A percentile compares a stretch with the other conserved stretches of the same genome.
phyloP scores from a whole-genome alignment of 2,113 vertebrate species.

The Microcebus tavaratra region DNA sequence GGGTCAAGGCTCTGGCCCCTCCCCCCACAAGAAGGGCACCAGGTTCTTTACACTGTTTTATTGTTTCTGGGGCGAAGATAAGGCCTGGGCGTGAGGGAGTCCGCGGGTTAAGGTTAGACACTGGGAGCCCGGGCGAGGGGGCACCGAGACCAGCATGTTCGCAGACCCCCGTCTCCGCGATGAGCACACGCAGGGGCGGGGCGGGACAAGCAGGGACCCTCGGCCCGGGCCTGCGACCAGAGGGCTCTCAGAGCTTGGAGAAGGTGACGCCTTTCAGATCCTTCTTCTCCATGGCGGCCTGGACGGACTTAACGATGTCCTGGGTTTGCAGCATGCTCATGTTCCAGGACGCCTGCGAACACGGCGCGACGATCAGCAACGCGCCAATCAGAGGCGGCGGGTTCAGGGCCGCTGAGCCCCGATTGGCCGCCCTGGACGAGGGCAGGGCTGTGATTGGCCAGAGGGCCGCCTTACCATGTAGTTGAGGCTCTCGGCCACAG shows the following conservation, averaged over 20 bases:
- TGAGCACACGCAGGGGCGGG: background rate
- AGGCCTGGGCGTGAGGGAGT: background rate
- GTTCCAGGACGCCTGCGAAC: conserved; percentile 89
- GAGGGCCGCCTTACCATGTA: conserved; percentile 80
- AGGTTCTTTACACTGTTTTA: conserved; percentile 35
- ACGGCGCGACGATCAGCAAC: background rate
- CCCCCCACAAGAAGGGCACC: background rate
- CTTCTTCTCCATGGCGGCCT: conserved; percentile 91
- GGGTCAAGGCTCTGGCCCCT: background rate
- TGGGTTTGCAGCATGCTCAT: conserved; percentile 95
- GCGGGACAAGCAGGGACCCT: rapidly evolving
- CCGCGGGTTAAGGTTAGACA: background rate
- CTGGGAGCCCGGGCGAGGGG: background rate
- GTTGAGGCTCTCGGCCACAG: conserved; percentile 86
- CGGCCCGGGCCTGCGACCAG: rapidly evolving
- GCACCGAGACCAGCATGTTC: background rate
- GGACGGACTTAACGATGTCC: conserved; percentile 89
- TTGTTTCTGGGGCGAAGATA: background rate
- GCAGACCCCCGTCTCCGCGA: background rate
- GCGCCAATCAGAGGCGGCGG: background rate
- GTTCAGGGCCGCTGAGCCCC: background rate
- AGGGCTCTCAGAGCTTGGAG: conserved; percentile 87
- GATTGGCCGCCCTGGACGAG: rapidly evolving
- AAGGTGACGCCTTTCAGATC: conserved; percentile 82
- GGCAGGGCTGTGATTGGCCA: background rate